phyloP scores from a whole-genome alignment of 2,113 vertebrate genomes.

The Cephalophus harveyi region DNA sequence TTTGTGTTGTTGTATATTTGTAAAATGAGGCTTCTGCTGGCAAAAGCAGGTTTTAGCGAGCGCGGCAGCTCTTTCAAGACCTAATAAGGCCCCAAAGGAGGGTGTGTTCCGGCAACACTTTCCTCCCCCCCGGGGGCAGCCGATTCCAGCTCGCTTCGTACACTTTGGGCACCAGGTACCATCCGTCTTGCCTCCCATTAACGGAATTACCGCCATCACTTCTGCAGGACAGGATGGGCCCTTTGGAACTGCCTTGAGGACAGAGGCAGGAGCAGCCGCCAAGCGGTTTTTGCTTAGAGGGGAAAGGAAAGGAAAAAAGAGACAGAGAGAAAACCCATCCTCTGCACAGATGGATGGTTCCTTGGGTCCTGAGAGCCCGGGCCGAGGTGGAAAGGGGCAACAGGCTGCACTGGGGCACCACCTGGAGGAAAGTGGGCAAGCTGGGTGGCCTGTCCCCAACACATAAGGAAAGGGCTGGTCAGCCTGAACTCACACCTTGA shows the following conservation, averaged over 20 bases:
- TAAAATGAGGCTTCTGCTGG: slow-evolving; percentile 74
- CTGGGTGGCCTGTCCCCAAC: background rate
- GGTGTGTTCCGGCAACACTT: slow-evolving; percentile 20
- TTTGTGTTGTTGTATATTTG: slow-evolving; percentile 61
- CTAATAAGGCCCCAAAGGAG: slow-evolving; percentile 75
- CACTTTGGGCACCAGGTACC: slow-evolving; percentile 25
- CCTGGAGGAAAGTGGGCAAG: background rate
- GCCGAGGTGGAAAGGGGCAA: background rate
- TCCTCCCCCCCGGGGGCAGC: background rate
- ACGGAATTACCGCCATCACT: slow-evolving; percentile 34
- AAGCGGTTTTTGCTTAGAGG: slow-evolving; percentile 49
- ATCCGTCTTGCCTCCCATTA: slow-evolving; percentile 62
- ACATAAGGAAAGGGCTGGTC: background rate
- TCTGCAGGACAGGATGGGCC: slow-evolving; percentile 48
- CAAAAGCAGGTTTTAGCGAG: slow-evolving; percentile 71
- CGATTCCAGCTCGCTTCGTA: background rate
- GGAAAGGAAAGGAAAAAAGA: background rate
- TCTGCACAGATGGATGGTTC: background rate
- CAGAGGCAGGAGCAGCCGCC: background rate
- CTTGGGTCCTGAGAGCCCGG: background rate
- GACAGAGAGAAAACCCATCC: background rate
- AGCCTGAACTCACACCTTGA: background rate
- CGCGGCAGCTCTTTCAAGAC: slow-evolving; percentile 68
- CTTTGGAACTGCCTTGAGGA: slow-evolving; percentile 42
- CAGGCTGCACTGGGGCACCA: background rate